These are phyloP conservation scores for Adineta ricciae DNA, from an alignment of 2,888 invertebrate species.

Conservation along the genomic window DNA sequence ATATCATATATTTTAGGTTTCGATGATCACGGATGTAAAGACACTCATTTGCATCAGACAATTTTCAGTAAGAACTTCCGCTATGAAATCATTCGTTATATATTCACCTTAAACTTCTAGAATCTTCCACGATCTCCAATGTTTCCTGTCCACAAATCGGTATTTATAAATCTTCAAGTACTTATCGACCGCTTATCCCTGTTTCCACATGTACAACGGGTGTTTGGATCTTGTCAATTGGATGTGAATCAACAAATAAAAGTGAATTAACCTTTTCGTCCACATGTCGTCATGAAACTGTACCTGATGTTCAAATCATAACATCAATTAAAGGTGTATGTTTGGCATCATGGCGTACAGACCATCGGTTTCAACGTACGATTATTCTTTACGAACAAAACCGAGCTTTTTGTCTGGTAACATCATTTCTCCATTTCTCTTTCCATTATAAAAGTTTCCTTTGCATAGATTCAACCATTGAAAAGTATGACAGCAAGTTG, in stretches of 20 bases:
- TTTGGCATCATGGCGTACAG: conserved; percentile 7
- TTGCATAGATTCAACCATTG: not conserved
- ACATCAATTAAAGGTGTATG: conserved; percentile 15
- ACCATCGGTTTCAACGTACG: not conserved
- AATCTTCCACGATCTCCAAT: not conserved
- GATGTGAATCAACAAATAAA: conserved; percentile 8
- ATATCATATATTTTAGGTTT: not conserved
- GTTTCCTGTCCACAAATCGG: conserved; percentile 16
- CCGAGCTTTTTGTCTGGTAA: conserved; percentile 17
- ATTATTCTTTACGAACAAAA: not conserved
- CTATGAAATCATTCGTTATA: not conserved
- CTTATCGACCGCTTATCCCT: not conserved
- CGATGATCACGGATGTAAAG: not conserved
- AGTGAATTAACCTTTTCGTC: conserved; percentile 14
- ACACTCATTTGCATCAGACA: not conserved
- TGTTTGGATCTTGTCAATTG: not conserved
- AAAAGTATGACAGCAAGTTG: not conserved
- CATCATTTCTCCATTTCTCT: not conserved
- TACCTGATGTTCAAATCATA: not conserved
- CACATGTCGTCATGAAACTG: not conserved
- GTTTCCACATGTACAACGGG: not conserved
- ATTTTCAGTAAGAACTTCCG: not conserved
- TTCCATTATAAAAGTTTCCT: not conserved
- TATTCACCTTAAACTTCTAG: too few relatives aligned
- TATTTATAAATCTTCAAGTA: not conserved